A percentile compares a stretch with the other conserved stretches of the same genome.
These are phyloP conservation scores for Halyomorpha halys DNA, from an alignment of 1,140 invertebrate genomes.

Conservation along the genomic window DNA sequence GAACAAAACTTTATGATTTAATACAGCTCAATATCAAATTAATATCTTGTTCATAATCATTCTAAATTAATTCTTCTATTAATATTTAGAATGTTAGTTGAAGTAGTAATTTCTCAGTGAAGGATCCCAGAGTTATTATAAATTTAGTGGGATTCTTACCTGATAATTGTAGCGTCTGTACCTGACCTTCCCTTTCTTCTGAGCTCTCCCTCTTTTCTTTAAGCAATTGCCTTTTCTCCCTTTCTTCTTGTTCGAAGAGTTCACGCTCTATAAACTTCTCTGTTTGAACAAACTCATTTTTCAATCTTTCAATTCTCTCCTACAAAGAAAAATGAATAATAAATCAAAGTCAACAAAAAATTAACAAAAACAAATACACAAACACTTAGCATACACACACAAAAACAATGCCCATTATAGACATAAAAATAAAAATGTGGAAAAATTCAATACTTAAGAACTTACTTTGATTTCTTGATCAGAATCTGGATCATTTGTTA, in stretches of 20 bases:
- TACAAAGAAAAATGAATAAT: constrained; percentile 14
- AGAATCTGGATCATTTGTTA: constrained; percentile 25
- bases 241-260: constrained; percentile 27
- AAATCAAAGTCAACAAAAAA: constrained; percentile 4
- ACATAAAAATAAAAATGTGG: neutral
- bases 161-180: neutral
- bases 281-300: constrained; percentile 27
- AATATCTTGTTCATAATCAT: neutral
- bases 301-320: constrained; percentile 26
- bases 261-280: constrained; percentile 28
- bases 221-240: constrained; percentile 17
- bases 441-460: neutral
- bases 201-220: neutral
- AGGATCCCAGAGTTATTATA: neutral
- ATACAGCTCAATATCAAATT: neutral
- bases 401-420: neutral
- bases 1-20: neutral
- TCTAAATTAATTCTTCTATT: constrained; percentile 3
- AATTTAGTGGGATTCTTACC: neutral
- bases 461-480: constrained; percentile 29
- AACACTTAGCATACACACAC: neutral
- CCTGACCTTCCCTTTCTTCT: constrained; percentile 5
- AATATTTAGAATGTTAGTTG: constrained; percentile 8
- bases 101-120: neutral
- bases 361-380: constrained; percentile 6